Evolutionary conservation across 2,113 vertebrate genomes (phyloP).

Genomic region (Periophthalmus modestus): DNA sequence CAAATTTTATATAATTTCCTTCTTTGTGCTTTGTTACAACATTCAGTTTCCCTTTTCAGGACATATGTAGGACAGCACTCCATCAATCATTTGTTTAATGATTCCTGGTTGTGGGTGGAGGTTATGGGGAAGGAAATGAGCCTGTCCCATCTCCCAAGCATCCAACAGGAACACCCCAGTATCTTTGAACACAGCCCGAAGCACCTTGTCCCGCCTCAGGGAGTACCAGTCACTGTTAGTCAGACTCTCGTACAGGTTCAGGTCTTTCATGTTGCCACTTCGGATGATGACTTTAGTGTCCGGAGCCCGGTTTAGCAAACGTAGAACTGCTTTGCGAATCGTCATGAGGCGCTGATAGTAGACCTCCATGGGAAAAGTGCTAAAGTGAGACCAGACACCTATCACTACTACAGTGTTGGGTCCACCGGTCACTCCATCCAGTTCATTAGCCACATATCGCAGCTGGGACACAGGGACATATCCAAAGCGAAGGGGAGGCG

Average conservation of each 20-base stretch:
- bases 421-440: constrained; percentile 83
- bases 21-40: neutral
- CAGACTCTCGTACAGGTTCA: constrained; percentile 81
- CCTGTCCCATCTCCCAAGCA: constrained; percentile 2
- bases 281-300: constrained; percentile 82
- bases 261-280: constrained; percentile 84
- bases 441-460: constrained; percentile 55
- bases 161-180: neutral
- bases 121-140: neutral
- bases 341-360: neutral
- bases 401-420: constrained; percentile 82
- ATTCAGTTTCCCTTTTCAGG: constrained; percentile 49
- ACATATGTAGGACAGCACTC: constrained; percentile 85
- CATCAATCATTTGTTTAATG: constrained; percentile 75
- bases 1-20: neutral
- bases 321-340: constrained; percentile 67
- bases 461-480: constrained; percentile 78
- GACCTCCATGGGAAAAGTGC: constrained; percentile 4
- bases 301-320: constrained; percentile 84
- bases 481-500: constrained; percentile 86
- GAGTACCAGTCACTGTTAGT: constrained; percentile 93
- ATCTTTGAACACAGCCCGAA: constrained; percentile 3
- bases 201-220: neutral
- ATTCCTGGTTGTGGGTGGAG: constrained; percentile 1
- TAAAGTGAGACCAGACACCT: constrained; percentile 58